phyloP scores from a whole-genome alignment of 2,888 invertebrate genomes.

The Caenorhabditis virilis region DNA sequence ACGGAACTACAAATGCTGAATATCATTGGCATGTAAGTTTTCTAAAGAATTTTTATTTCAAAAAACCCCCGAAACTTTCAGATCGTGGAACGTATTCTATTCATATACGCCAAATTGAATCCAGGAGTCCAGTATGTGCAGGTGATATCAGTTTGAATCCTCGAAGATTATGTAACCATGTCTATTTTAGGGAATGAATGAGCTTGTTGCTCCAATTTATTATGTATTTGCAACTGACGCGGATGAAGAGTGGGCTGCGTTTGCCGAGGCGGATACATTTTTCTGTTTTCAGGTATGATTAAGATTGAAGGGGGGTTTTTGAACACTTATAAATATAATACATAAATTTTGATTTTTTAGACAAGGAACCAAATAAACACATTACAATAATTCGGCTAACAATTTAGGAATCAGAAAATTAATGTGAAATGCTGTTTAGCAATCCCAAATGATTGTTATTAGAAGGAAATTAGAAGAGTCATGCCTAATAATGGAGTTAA shows the following conservation, averaged over 20 bases:
- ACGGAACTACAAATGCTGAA: background rate
- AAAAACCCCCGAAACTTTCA: constrained; percentile 40
- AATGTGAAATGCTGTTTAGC: too few relatives aligned
- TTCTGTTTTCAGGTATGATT: constrained; percentile 91
- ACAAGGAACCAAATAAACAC: too few relatives aligned
- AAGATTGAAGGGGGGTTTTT: too few relatives aligned
- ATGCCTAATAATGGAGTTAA: too few relatives aligned
- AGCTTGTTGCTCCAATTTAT: constrained; percentile 97
- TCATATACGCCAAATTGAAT: constrained; percentile 95
- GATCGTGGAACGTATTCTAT: constrained; percentile 85
- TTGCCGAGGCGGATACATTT: constrained; percentile 95
- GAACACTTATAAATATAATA: too few relatives aligned
- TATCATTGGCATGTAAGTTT: constrained; percentile 8
- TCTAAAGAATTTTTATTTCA: background rate
- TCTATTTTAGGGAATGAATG: constrained; percentile 95
- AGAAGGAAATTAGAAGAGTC: too few relatives aligned
- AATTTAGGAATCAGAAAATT: too few relatives aligned
- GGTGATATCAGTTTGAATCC: constrained; percentile 61
- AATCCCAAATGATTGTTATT: too few relatives aligned
- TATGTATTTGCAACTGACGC: constrained; percentile 92
- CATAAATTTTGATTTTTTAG: too few relatives aligned
- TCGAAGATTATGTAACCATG: background rate
- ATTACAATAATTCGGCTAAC: too few relatives aligned
- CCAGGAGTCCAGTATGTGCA: constrained; percentile 86
- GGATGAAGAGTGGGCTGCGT: constrained; percentile 81